Conservation (phyloP, 1,140 invertebrate species). For the Ceratoteleas bidentatus region DNA sequence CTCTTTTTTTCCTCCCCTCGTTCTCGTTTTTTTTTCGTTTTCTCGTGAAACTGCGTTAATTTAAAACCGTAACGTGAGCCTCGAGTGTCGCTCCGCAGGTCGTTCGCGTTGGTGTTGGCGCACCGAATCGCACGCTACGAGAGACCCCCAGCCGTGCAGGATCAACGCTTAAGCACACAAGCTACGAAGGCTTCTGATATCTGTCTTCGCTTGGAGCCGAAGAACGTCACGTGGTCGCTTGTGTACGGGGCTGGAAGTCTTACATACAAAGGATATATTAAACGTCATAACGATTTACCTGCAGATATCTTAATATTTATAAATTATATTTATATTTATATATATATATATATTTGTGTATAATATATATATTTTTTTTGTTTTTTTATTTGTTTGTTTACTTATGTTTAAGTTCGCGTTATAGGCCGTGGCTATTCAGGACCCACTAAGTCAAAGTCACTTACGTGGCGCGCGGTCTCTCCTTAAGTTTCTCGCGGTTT, state of each 20-base stretch:
- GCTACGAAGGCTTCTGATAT: constrained; percentile 56
- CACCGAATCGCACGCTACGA: constrained; percentile 57
- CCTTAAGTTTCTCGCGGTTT: constrained; percentile 21
- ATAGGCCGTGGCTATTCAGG: constrained; percentile 82
- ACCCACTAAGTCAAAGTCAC: constrained; percentile 78
- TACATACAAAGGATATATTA: constrained; percentile 65
- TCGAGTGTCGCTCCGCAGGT: too few species aligned
- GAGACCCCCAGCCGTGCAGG: constrained; percentile 52
- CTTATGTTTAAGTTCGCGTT: constrained; percentile 62
- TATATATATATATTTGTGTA: constrained; percentile 67
- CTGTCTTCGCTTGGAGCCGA: constrained; percentile 25
- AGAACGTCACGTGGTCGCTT: constrained; percentile 18
- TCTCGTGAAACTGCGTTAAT: too few species aligned
- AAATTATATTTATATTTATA: constrained; percentile 73
- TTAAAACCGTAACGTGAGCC: too few species aligned
- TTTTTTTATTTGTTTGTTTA: neutral
- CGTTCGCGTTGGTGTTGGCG: constrained; percentile 32
- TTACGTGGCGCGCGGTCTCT: constrained; percentile 80
- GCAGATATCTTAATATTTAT: constrained; percentile 73
- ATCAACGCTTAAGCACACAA: constrained; percentile 52
- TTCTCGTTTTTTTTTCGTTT: too few species aligned
- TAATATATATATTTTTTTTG: constrained; percentile 4
- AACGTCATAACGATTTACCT: constrained; percentile 72
- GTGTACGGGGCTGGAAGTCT: constrained; percentile 56
- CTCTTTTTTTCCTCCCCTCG: too few species aligned